phyloP scores from a whole-genome alignment of 2,888 invertebrate species.

The Tetragonisca angustula region DNA sequence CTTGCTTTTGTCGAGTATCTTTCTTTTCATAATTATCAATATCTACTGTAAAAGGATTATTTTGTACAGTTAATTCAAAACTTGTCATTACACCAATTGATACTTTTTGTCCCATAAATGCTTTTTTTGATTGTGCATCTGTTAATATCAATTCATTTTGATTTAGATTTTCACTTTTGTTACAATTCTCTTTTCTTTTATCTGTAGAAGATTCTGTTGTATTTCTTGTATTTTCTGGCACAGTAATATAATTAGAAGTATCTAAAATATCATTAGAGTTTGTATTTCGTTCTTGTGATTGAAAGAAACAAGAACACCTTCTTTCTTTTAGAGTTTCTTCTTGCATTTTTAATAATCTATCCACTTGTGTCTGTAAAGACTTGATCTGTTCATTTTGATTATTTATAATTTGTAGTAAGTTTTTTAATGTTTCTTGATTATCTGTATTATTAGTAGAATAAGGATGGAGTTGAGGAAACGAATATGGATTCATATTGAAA shows the following conservation, averaged over 20 bases:
- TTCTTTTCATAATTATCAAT: conserved; percentile 64
- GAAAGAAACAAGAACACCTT: conserved; percentile 66
- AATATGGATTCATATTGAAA: conserved; percentile 49
- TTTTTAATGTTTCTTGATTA: conserved; percentile 77
- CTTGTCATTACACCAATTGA: conserved; percentile 91
- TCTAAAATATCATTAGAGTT: conserved; percentile 30
- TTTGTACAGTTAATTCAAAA: conserved; percentile 86
- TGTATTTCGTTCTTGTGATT: conserved; percentile 72
- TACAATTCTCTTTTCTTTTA: conserved; percentile 43
- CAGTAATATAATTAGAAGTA: conserved; percentile 27
- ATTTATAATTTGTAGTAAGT: conserved; percentile 88
- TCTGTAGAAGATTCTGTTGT: conserved; percentile 26
- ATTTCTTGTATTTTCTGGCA: conserved; percentile 30
- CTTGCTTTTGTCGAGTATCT: conserved; percentile 49
- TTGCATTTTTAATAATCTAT: conserved; percentile 84
- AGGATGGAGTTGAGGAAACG: conserved; percentile 59
- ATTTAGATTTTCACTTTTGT: conserved; percentile 65
- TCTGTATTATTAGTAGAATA: conserved; percentile 61
- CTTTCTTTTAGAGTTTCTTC: conserved; percentile 73
- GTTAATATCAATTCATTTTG: conserved; percentile 51
- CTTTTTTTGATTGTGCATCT: conserved; percentile 73
- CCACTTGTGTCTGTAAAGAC: conserved; percentile 87
- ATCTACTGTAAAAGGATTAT: conserved; percentile 75
- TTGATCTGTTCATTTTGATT: conserved; percentile 89
- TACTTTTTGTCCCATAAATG: conserved; percentile 85